These are phyloP conservation scores for Temnothorax ravouxi DNA, from an alignment of 2,888 invertebrate genomes.

Conservation along the genomic window DNA sequence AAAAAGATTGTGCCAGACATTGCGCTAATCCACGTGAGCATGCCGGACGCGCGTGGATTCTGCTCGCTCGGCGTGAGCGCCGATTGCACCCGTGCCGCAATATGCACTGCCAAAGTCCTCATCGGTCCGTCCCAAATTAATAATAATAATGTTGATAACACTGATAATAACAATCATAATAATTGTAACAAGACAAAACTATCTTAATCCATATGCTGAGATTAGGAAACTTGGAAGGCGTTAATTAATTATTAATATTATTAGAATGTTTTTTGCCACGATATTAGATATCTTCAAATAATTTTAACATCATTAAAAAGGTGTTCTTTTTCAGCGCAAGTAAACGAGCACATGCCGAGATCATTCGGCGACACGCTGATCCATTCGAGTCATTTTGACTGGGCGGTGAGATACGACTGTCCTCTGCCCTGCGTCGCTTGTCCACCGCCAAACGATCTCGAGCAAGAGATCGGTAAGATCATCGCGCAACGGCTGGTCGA, in stretches of 20 bases:
- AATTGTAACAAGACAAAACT: background rate
- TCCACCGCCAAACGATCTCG: constrained; percentile 86
- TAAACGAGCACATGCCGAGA: constrained; percentile 89
- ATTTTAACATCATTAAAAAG: background rate
- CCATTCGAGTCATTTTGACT: constrained; percentile 89
- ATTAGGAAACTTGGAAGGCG: background rate
- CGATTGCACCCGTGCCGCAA: constrained; percentile 88
- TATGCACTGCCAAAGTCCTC: constrained; percentile 88
- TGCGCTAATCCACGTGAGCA: constrained; percentile 87
- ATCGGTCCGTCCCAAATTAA: constrained; percentile 86
- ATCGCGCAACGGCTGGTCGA: constrained; percentile 89
- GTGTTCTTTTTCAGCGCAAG: constrained; percentile 84
- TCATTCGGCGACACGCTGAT: constrained; percentile 89
- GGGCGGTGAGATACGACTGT: constrained; percentile 87
- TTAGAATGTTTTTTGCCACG: background rate
- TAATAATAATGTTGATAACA: background rate
- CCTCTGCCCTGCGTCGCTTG: constrained; percentile 86
- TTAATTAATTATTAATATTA: background rate
- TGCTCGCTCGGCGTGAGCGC: constrained; percentile 89
- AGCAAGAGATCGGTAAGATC: constrained; percentile 88
- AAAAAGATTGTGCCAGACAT: constrained; percentile 88
- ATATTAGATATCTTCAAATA: background rate
- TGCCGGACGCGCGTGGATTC: constrained; percentile 89
- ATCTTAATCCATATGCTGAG: background rate
- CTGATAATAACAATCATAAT: background rate